Evolutionary conservation across 2,797 vertebrate species (phyloP), one percentile per base, ranked within the genome.

Genomic region (Clarias platycephalus): DNA sequence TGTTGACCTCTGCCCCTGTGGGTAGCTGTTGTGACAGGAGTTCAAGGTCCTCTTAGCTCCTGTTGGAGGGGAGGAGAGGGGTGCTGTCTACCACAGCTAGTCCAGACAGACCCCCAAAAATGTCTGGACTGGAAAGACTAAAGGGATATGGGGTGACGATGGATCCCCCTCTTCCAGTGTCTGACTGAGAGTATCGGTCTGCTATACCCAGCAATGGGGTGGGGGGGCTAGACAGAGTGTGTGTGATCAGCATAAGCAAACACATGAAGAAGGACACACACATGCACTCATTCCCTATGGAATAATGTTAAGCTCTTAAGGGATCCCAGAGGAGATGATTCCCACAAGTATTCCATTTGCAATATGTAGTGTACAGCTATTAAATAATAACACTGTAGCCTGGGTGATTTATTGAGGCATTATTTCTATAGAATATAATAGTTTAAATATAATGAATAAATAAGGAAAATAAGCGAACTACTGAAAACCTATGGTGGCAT

Each of bases 1-100:
- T 90, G 90, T 94, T 94, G 92, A 84, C 92, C 93, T 94, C 88
- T 94, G 93, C 94, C 93, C 94, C 87, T 94, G 92, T 94, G 93
- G 89, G 90, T 90, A 90, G 87, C 90, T 88, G 84, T 74, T 34
- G 87, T 91, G 91, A 93, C 91, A 88, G 90, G 88, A 91, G 93
- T 92, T 94, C 93, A 94, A 91, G 92, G 91, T 92, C 92, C 70
- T 85, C 87, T 86, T 82, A 85, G 85, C 83, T 86, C 60, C 80
- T 93, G 93, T 83, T 85, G n/a, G 44, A 67, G 15, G 26, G 75
- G 68, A 63, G 49, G 58, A 80, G 57, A 49, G 75, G 86, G 71
- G 26, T 87, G 63, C 84, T 82, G 84, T 87, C 89, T 87, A 85
- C 82, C 58, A 88, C 74, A 83, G 44, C 37, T 10, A 79, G 84